phyloP scores from a whole-genome alignment of 1,140 invertebrate genomes.

The Stegodyphus dumicola region DNA sequence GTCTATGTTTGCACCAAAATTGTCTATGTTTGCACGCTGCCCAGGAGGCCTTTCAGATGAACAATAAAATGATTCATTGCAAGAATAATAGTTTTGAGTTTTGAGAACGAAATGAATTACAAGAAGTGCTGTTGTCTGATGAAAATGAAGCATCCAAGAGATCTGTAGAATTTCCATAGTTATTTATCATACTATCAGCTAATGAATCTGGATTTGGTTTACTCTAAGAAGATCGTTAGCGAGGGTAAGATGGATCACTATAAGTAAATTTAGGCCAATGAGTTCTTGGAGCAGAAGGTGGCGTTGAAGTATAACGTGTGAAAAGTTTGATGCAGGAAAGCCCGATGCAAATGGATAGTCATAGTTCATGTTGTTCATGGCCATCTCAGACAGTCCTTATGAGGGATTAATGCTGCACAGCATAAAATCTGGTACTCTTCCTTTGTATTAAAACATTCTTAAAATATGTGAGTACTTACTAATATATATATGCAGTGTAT shows the following conservation, averaged over 20 bases:
- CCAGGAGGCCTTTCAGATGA: not conserved
- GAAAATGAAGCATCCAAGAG: slow-evolving; percentile 4
- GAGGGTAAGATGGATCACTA: slow-evolving; percentile 19
- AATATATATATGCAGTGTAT: too few relatives aligned
- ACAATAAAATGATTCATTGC: slow-evolving; percentile 37
- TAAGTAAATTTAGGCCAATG: slow-evolving; percentile 25
- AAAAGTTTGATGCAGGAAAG: not conserved
- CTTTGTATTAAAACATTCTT: too few relatives aligned
- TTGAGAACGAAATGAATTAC: not conserved
- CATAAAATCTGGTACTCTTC: too few relatives aligned
- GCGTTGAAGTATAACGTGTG: slow-evolving; percentile 20
- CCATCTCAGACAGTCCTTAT: not conserved
- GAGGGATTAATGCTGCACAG: too few relatives aligned
- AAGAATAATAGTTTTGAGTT: slow-evolving; percentile 1
- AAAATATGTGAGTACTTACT: too few relatives aligned
- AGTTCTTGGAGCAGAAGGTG: not conserved
- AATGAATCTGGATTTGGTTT: slow-evolving; percentile 40
- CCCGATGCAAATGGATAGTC: not conserved
- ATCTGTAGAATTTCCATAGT: slow-evolving; percentile 14
- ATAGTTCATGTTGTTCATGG: slow-evolving; percentile 14
- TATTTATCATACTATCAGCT: slow-evolving; percentile 46
- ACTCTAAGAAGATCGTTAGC: slow-evolving; percentile 41
- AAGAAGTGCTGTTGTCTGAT: not conserved
- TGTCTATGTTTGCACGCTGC: too few relatives aligned
- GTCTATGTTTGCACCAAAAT: too few relatives aligned